Base-by-base conservation (phyloP, 1,140 invertebrate genomes). In the Ooceraea biroi region DNA sequence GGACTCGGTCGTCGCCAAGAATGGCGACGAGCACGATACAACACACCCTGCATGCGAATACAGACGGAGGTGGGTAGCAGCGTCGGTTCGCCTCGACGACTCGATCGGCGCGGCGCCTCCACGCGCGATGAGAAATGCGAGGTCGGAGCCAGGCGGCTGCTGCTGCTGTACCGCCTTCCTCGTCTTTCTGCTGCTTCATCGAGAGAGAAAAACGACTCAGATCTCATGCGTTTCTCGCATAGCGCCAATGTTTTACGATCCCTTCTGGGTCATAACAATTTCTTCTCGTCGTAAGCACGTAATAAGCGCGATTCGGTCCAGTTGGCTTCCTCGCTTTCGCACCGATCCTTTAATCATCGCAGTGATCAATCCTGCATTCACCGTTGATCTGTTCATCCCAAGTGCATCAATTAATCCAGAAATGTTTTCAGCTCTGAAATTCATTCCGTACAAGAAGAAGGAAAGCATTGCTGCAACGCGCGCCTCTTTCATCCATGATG, bases 91-190 rank as follows among this genome's bases (percentile, higher is more conserved):
- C 69, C n/a, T n/a, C 57, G 55, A 61, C 58, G 48, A 46, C 52
- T 85, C 85, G 14, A 60, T 65, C 58, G 60, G 60, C 77, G 80
- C 22, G 83, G 85, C 86, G 85, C 72, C 86, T 87, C 27, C 60
- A n/a, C n/a, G 72, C 72, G 52, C 12, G 52, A 60, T 73, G 78
- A 73, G 69, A 82, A 82, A 82, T 82, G 78, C 69, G 68, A 82
- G 78, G 57, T 74, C 78, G 57, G 55, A 73, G 78, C 44, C 69
- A 73, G 69, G 60, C 66, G 60, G 44, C 27, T 63, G 77, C 57
- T 50, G 25, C 11, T 25, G 3, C 58, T 61, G 41, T 25, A 57
- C 44, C 30, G 25, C 46, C 19, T 50, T 41, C 46, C 19, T 41
- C 46, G n/a, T 22, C 41, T 50, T 41, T 12, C 36, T 11, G 17